phyloP scores from a whole-genome alignment of 2,113 vertebrate genomes.

The Pyxicephalus adspersus region DNA sequence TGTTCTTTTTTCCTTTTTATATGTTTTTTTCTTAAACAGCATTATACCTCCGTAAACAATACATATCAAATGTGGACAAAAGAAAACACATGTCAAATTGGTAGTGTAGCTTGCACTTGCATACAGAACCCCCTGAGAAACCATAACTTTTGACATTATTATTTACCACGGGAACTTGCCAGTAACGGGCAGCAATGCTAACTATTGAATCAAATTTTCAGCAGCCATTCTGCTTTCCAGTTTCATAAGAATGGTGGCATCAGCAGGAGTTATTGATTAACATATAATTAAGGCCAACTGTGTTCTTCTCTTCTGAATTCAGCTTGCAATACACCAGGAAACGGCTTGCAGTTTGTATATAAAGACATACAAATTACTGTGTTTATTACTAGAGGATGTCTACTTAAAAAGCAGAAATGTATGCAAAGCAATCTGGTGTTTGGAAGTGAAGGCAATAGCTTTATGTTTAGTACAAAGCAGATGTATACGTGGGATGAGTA shows the following conservation, averaged over 20 bases:
- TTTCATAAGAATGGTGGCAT: background rate
- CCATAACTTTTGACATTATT: too few species aligned
- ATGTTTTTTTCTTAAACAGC: too few species aligned
- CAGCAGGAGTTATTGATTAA: slow-evolving; percentile 20
- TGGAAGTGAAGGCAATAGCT: background rate
- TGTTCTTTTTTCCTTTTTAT: too few species aligned
- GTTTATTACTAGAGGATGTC: background rate
- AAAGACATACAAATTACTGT: background rate
- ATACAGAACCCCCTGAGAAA: too few species aligned
- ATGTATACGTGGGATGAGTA: background rate
- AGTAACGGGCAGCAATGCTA: background rate
- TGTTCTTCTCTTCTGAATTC: background rate
- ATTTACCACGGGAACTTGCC: too few species aligned
- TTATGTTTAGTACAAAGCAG: slow-evolving; percentile 2
- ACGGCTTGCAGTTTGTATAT: slow-evolving; percentile 1
- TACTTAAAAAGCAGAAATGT: background rate
- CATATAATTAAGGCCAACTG: background rate
- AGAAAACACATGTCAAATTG: too few species aligned
- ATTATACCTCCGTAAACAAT: too few species aligned
- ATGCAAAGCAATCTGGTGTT: slow-evolving; percentile 17
- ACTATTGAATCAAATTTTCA: background rate
- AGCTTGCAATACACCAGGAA: background rate
- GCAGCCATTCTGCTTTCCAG: background rate
- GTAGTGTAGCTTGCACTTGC: too few species aligned
- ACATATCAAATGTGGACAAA: too few species aligned